Percentiles rank a stretch among this genome's conserved stretches.
phyloP scores from a whole-genome alignment of 1,140 invertebrate genomes.

The Pararge aegeria region DNA sequence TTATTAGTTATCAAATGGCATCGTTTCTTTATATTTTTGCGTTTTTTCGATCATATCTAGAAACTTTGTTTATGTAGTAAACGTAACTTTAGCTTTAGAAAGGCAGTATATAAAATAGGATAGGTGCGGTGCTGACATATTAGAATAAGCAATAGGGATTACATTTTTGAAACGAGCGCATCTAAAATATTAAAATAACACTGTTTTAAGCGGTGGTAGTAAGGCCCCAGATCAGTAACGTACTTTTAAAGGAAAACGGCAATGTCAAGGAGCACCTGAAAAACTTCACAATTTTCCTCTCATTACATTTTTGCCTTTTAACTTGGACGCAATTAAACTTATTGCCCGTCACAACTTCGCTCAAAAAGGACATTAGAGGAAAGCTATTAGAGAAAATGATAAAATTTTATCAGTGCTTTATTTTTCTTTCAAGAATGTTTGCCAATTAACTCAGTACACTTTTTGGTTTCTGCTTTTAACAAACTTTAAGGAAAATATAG shows the following conservation, averaged over 20 bases:
- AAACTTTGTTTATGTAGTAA: too few relatives aligned
- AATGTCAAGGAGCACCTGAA: not conserved
- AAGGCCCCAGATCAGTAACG: too few relatives aligned
- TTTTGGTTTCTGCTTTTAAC: not conserved
- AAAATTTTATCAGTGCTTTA: not conserved
- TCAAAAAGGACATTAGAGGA: not conserved
- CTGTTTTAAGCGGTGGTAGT: too few relatives aligned
- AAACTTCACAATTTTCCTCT: not conserved
- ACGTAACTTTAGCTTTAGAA: too few relatives aligned
- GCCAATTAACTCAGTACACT: not conserved
- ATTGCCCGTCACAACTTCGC: not conserved
- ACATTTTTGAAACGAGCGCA: too few relatives aligned
- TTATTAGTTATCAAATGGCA: too few relatives aligned
- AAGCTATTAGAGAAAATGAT: not conserved
- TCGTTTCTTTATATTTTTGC: too few relatives aligned
- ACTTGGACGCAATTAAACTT: not conserved
- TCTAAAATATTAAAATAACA: too few relatives aligned
- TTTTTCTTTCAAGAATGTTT: not conserved
- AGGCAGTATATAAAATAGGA: too few relatives aligned
- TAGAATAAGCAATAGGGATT: too few relatives aligned
- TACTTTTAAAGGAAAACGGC: not conserved
- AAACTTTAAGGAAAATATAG: not conserved
- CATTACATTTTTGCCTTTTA: not conserved
- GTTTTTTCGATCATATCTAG: too few relatives aligned
- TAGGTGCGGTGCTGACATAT: too few relatives aligned